phyloP scores from a whole-genome alignment of 2,113 vertebrate species.

The Tiliqua scincoides region DNA sequence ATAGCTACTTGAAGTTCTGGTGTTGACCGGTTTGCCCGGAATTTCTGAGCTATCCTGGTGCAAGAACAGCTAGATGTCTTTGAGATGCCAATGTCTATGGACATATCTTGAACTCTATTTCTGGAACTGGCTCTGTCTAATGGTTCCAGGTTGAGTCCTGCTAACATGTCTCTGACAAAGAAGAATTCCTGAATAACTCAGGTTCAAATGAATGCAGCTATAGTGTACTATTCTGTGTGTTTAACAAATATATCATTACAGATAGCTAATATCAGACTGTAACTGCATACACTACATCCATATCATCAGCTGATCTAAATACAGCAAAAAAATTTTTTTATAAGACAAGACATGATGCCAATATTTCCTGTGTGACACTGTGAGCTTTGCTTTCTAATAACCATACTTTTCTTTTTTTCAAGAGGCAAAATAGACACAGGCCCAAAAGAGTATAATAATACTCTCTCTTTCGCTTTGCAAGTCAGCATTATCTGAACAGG shows the following conservation, averaged over 20 bases:
- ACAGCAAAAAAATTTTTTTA: background rate
- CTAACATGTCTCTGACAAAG: background rate
- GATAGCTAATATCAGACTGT: background rate
- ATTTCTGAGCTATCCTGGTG: background rate
- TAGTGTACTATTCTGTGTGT: background rate
- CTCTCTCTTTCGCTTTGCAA: slow-evolving; percentile 60
- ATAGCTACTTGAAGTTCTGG: background rate
- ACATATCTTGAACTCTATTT: background rate
- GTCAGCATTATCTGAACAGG: slow-evolving; percentile 63
- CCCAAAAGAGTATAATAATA: slow-evolving; percentile 49
- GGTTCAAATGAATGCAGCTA: no score
- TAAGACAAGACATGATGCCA: slow-evolving; percentile 6
- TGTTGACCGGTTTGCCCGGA: no score
- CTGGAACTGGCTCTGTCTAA: background rate
- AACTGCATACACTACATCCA: background rate
- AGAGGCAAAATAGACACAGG: slow-evolving; percentile 39
- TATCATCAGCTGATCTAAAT: background rate
- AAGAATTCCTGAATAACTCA: background rate
- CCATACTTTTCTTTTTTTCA: slow-evolving; percentile 26
- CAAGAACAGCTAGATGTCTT: background rate
- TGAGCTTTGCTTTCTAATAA: slow-evolving; percentile 28
- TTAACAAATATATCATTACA: background rate
- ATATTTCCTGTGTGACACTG: background rate
- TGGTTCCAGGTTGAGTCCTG: background rate
- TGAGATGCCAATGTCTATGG: background rate